phyloP scores from a whole-genome alignment of 2,888 invertebrate species.

The Barypeithes pellucidus region DNA sequence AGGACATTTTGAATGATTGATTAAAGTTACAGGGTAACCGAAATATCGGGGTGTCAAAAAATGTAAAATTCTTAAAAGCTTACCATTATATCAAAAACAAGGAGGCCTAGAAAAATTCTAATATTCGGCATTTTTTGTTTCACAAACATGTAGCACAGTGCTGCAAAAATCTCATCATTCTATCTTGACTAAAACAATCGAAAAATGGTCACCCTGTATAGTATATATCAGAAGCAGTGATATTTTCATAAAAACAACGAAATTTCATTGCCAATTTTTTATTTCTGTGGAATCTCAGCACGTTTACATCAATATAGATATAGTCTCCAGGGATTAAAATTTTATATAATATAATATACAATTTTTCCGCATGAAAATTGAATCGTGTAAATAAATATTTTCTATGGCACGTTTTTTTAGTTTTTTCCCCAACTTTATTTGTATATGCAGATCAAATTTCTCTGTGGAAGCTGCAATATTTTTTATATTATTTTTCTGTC shows the following conservation, averaged over 20 bases:
- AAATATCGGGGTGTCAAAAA: too few species aligned
- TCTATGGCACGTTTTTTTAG: conserved; percentile 10
- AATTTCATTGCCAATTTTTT: not conserved
- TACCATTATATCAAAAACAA: too few species aligned
- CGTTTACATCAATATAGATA: not conserved
- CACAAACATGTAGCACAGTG: too few species aligned
- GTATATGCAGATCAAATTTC: conserved; percentile 16
- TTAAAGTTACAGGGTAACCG: too few species aligned
- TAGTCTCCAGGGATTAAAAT: conserved; percentile 19
- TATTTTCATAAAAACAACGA: not conserved
- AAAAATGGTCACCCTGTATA: too few species aligned
- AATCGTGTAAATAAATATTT: conserved; percentile 22
- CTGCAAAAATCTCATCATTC: too few species aligned
- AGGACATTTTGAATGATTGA: too few species aligned
- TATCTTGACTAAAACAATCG: too few species aligned
- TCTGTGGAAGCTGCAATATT: conserved; percentile 13
- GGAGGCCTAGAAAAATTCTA: too few species aligned
- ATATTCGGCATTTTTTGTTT: too few species aligned
- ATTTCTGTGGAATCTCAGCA: conserved; percentile 11
- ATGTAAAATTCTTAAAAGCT: too few species aligned
- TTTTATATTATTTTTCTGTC: not conserved
- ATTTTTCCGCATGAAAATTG: conserved; percentile 19
- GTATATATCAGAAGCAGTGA: too few species aligned
- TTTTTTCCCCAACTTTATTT: conserved; percentile 17
- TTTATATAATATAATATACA: conserved; percentile 9